Percentiles rank a stretch among this genome's conserved stretches.
These are phyloP conservation scores for Andrena minutula DNA, from an alignment of 2,888 invertebrate genomes.

Conservation along the genomic window DNA sequence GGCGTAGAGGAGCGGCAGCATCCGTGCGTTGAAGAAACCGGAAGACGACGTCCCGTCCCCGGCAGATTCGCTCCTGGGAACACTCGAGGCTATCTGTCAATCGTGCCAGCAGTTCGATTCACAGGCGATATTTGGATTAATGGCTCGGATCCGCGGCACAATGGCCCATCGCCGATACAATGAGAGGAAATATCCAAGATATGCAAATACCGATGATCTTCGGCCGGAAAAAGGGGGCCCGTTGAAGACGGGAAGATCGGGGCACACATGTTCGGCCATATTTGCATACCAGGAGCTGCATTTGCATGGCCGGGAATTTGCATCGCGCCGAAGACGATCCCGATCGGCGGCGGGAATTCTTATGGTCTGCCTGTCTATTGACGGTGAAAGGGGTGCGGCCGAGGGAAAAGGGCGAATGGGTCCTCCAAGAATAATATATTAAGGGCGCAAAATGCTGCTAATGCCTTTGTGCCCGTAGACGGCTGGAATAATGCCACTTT, in stretches of 20 bases:
- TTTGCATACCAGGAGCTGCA: slow-evolving; percentile 78
- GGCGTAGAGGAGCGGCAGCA: slow-evolving; percentile 28
- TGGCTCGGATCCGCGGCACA: slow-evolving; percentile 82
- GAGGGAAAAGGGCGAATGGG: slow-evolving; percentile 72
- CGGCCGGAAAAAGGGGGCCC: slow-evolving; percentile 81
- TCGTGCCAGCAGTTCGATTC: slow-evolving; percentile 80
- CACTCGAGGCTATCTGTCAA: slow-evolving; percentile 84
- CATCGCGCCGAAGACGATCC: slow-evolving; percentile 77
- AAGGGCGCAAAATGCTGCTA: slow-evolving; percentile 83
- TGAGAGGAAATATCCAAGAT: slow-evolving; percentile 85
- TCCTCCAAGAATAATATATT: slow-evolving; percentile 83
- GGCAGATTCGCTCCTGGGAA: slow-evolving; percentile 79
- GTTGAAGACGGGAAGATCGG: slow-evolving; percentile 79
- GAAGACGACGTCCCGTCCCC: slow-evolving; percentile 37
- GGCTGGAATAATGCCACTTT: slow-evolving; percentile 77
- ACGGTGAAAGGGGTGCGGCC: slow-evolving; percentile 54
- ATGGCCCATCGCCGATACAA: slow-evolving; percentile 81
- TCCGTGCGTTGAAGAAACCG: slow-evolving; percentile 49
- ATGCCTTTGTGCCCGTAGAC: slow-evolving; percentile 79
- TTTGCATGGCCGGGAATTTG: slow-evolving; percentile 81
- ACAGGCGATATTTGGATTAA: slow-evolving; percentile 84
- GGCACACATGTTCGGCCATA: slow-evolving; percentile 81
- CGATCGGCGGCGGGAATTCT: slow-evolving; percentile 64
- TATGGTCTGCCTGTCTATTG: slow-evolving; percentile 48
- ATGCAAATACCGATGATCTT: slow-evolving; percentile 85